These are phyloP conservation scores for Zaprionus bogoriensis DNA, from an alignment of 2,888 invertebrate genomes.

Conservation along the genomic window DNA sequence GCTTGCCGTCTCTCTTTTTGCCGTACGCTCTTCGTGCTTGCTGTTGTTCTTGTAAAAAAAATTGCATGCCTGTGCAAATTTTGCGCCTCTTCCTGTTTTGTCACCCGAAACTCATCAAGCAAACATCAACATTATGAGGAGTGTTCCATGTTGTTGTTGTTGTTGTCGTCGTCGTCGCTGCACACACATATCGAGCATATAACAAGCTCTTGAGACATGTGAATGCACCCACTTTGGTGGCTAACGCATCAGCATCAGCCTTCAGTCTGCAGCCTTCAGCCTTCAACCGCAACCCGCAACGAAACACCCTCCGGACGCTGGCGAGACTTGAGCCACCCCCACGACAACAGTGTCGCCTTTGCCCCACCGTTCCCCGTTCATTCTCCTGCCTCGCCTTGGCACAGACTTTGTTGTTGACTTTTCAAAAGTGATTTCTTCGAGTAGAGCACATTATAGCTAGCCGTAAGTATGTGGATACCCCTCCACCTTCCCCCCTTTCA, in stretches of 20 bases:
- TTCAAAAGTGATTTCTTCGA: constrained; percentile 76
- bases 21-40: neutral
- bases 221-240: constrained; percentile 82
- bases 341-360: constrained; percentile 8
- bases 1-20: neutral
- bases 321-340: constrained; percentile 26
- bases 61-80: constrained; percentile 76
- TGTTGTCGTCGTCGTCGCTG: constrained; percentile 23
- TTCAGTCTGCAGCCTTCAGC: constrained; percentile 51
- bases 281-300: constrained; percentile 57
- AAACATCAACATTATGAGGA: constrained; percentile 57
- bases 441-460: constrained; percentile 74
- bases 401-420: constrained; percentile 64
- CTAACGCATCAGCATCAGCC: constrained; percentile 63
- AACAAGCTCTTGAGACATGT: constrained; percentile 82
- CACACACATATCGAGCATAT: constrained; percentile 78
- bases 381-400: neutral
- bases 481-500: neutral
- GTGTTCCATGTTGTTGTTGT: constrained; percentile 10
- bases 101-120: constrained; percentile 73
- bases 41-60: constrained; percentile 43
- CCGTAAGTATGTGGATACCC: constrained; percentile 41
- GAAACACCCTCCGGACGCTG: constrained; percentile 53
- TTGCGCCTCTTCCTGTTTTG: constrained; percentile 74
- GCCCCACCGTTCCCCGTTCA: constrained; percentile 3